Evolutionary conservation across 2,113 vertebrate genomes (phyloP).

Genomic region (Epinephelus lanceolatus): DNA sequence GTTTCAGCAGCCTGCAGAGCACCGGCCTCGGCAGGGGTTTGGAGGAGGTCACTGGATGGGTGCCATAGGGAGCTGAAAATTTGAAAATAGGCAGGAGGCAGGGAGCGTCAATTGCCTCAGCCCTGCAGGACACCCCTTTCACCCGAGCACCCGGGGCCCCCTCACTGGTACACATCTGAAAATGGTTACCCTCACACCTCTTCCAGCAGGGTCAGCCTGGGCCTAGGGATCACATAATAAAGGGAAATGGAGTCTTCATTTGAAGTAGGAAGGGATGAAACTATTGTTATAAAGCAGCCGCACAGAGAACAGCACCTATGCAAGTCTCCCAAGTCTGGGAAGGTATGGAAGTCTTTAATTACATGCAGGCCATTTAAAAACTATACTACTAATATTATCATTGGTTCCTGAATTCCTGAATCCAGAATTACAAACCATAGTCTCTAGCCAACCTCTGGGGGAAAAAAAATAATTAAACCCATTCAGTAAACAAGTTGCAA

Average conservation of each 20-base stretch:
- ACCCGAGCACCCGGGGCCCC: slow-evolving; percentile 36
- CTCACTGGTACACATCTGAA: slow-evolving; percentile 81
- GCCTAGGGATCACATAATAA: slow-evolving; percentile 77
- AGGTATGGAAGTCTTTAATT: not conserved
- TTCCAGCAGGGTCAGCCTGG: slow-evolving; percentile 71
- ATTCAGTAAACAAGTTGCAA: not conserved
- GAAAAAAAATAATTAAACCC: not conserved
- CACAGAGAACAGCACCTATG: slow-evolving; percentile 29
- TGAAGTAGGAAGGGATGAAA: slow-evolving; percentile 70
- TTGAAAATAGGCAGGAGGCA: slow-evolving; percentile 73
- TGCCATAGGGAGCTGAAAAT: slow-evolving; percentile 75
- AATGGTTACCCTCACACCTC: slow-evolving; percentile 83
- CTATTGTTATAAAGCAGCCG: slow-evolving; percentile 70
- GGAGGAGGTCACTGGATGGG: slow-evolving; percentile 69
- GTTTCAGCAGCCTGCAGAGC: slow-evolving; percentile 73
- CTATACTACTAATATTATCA: too few species aligned
- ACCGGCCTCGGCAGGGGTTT: slow-evolving; percentile 53
- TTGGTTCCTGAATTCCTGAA: too few species aligned
- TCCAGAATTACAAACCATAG: not conserved
- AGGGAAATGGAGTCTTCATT: slow-evolving; percentile 80
- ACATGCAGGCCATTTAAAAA: not conserved
- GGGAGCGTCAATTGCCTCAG: slow-evolving; percentile 61
- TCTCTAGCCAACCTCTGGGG: not conserved
- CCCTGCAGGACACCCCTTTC: slow-evolving; percentile 63
- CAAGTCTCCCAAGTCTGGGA: slow-evolving; percentile 8